Evolutionary conservation across 30 jellyfish, hydroid and myxozoan species (phyloP).

Genomic region (Chrysaora quinquecirrha): DNA sequence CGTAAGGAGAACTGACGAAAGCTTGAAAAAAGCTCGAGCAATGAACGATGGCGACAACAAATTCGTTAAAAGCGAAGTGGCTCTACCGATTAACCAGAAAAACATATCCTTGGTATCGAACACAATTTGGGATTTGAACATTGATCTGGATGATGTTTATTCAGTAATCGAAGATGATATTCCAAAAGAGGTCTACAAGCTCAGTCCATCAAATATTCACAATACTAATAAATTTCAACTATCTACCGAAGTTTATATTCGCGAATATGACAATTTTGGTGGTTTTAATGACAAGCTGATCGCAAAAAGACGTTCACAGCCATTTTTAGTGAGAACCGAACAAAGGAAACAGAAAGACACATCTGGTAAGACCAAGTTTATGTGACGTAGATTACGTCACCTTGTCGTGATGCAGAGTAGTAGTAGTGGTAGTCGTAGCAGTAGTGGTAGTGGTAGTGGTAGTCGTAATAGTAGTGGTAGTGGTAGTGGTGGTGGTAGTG

Average conservation of each 20-base stretch:
- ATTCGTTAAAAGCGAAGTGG: not conserved
- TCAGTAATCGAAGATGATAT: constrained; percentile 15
- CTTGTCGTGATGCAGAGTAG: no score
- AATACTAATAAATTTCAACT: constrained; percentile 48
- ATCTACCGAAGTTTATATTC: constrained; percentile 39
- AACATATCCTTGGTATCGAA: not conserved
- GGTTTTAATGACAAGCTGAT: not conserved
- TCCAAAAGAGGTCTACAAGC: constrained; percentile 49
- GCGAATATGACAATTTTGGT: constrained; percentile 7
- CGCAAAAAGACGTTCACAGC: constrained; percentile 40
- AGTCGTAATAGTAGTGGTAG: no score
- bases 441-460: no score
- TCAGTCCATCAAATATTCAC: constrained; percentile 47
- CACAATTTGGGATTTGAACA: constrained; percentile 15
- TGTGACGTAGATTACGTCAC: no score
- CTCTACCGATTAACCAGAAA: not conserved
- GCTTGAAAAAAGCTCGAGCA: not conserved
- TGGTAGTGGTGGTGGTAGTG: no score
- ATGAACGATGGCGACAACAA: not conserved
- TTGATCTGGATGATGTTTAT: constrained; percentile 46
- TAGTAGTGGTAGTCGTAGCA: no score
- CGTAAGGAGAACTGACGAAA: not conserved
- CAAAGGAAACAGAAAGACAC: constrained; percentile 26
- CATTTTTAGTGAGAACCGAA: constrained; percentile 59
- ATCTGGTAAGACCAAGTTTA: no score